These are phyloP conservation scores for Aphelenchoides fujianensis DNA, from an alignment of 1,140 invertebrate genomes.

Conservation along the genomic window DNA sequence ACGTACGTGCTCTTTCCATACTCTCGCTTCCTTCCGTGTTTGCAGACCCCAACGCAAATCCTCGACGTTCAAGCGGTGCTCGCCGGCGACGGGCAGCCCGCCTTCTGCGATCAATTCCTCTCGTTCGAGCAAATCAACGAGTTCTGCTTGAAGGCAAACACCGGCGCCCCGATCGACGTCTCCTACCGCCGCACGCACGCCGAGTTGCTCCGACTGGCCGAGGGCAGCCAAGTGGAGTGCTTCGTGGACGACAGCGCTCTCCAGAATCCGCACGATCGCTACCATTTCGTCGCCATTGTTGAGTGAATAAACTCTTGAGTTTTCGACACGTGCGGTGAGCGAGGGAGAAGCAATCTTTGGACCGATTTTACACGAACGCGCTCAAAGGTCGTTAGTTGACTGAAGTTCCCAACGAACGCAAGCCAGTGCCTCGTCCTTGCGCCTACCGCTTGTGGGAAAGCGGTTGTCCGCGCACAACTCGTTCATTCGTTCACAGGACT, in stretches of 20 bases:
- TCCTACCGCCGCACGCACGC: neutral
- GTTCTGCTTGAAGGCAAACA: neutral
- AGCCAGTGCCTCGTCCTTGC: too few relatives aligned
- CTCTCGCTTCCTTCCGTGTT: neutral
- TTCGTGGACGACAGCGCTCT: neutral
- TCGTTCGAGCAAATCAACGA: neutral
- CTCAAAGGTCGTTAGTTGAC: too few relatives aligned
- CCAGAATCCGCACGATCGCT: neutral
- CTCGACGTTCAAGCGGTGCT: neutral
- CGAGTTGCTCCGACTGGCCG: neutral
- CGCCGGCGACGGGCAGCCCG: neutral
- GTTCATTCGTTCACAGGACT: too few relatives aligned
- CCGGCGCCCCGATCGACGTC: neutral
- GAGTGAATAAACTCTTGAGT: slow-evolving; percentile 2
- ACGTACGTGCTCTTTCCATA: neutral
- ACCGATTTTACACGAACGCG: too few relatives aligned
- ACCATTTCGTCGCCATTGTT: neutral
- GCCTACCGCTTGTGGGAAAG: too few relatives aligned
- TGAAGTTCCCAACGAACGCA: too few relatives aligned
- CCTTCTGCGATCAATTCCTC: neutral
- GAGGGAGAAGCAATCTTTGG: too few relatives aligned
- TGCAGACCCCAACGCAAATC: neutral
- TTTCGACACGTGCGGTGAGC: too few relatives aligned
- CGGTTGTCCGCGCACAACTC: too few relatives aligned
- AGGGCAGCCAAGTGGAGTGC: neutral